A percentile compares a stretch with the other conserved stretches of the same genome.
Evolutionary conservation across 2,113 vertebrate genomes (phyloP).

Genomic region (Eretmochelys imbricata): DNA sequence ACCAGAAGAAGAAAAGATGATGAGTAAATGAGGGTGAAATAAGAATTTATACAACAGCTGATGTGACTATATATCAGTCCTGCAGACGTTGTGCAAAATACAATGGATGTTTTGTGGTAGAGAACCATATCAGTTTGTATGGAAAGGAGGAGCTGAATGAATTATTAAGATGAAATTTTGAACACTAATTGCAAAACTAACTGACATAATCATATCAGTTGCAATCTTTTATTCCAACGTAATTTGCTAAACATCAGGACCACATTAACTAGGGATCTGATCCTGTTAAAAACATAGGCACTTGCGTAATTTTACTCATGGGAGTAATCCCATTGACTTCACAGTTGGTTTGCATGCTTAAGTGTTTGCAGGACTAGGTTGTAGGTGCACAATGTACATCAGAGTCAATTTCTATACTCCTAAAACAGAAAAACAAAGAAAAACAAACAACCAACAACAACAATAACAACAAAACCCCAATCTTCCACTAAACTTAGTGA

Average conservation of each 20-base stretch:
- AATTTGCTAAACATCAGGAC: slow-evolving; percentile 21
- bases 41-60: background rate
- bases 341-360: background rate
- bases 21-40: background rate
- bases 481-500: background rate
- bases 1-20: background rate
- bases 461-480: background rate
- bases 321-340: background rate
- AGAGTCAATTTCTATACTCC: background rate
- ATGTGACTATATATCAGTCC: background rate
- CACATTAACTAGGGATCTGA: slow-evolving; percentile 32
- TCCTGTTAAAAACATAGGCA: background rate
- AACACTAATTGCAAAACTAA: slow-evolving; percentile 29
- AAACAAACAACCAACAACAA: background rate
- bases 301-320: background rate
- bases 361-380: background rate
- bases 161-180: background rate
- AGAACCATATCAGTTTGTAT: slow-evolving; percentile 34
- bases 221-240: slow-evolving; percentile 33
- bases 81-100: background rate
- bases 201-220: slow-evolving; percentile 9
- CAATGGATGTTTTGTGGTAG: background rate
- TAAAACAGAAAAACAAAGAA: background rate
- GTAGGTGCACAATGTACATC: background rate
- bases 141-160: slow-evolving; percentile 21